phyloP scores from a whole-genome alignment of 2,113 vertebrate species.

The Oncorhynchus keta region DNA sequence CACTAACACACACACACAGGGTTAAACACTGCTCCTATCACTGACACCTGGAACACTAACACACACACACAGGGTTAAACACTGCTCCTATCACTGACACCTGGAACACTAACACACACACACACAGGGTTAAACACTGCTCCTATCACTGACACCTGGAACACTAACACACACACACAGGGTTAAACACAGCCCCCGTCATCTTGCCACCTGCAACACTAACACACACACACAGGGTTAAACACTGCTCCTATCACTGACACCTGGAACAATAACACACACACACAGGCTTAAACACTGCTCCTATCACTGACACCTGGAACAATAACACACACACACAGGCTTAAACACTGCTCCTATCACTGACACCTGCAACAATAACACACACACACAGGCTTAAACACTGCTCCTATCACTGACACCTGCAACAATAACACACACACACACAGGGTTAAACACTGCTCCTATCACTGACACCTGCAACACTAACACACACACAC shows the following conservation, averaged over 20 bases:
- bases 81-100: neutral
- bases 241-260: conserved; percentile 87
- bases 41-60: conserved; percentile 74
- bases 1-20: conserved; percentile 62
- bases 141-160: conserved; percentile 86
- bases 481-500: conserved; percentile 11
- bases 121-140: conserved; percentile 93
- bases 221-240: conserved; percentile 76
- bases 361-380: conserved; percentile 76
- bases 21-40: conserved; percentile 91
- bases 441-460: conserved; percentile 85
- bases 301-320: neutral
- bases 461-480: conserved; percentile 89
- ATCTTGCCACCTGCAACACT: neutral
- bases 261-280: conserved; percentile 70
- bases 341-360: conserved; percentile 94
- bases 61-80: neutral
- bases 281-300: neutral
- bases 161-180: neutral
- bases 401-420: neutral
- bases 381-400: neutral
- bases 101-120: neutral
- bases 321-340: neutral
- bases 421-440: neutral
- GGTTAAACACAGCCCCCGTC: neutral